Percentiles rank a stretch among this genome's conserved stretches.
These are phyloP conservation scores for Elegia similella DNA, from an alignment of 2,888 invertebrate genomes.

Conservation along the genomic window DNA sequence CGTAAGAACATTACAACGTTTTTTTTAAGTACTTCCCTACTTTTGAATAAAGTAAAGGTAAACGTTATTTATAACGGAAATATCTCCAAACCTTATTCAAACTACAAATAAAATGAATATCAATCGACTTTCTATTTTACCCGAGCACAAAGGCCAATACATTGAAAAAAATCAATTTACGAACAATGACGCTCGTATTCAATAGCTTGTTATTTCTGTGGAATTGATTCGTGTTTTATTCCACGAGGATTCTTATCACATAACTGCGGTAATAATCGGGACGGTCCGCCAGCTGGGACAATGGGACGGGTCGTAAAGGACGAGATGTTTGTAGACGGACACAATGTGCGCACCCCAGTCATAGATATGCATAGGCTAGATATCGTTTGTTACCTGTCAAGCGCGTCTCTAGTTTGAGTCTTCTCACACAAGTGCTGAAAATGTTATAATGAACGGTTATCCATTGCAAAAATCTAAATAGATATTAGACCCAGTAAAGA, in stretches of 20 bases:
- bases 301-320: slow-evolving; percentile 39
- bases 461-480: too few relatives aligned
- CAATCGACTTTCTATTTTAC: slow-evolving; percentile 10
- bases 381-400: too few relatives aligned
- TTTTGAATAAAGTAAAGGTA: not conserved
- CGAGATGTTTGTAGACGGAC: slow-evolving; percentile 43
- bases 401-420: too few relatives aligned
- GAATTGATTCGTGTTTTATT: slow-evolving; percentile 52
- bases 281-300: slow-evolving; percentile 47
- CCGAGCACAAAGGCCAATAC: slow-evolving; percentile 2
- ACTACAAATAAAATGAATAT: not conserved
- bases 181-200: slow-evolving; percentile 44
- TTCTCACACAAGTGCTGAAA: too few relatives aligned
- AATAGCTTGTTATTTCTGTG: slow-evolving; percentile 46
- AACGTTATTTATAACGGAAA: not conserved
- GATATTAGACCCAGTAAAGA: too few relatives aligned
- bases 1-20: not conserved
- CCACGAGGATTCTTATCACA: slow-evolving; percentile 61
- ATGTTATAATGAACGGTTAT: too few relatives aligned
- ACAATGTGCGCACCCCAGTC: slow-evolving; percentile 49
- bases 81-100: not conserved
- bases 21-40: not conserved
- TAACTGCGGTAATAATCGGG: slow-evolving; percentile 53
- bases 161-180: slow-evolving; percentile 42
- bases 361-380: slow-evolving; percentile 12